These are phyloP conservation scores for Epinephelus fuscoguttatus DNA, from an alignment of 2,113 vertebrate genomes.

Conservation along the genomic window DNA sequence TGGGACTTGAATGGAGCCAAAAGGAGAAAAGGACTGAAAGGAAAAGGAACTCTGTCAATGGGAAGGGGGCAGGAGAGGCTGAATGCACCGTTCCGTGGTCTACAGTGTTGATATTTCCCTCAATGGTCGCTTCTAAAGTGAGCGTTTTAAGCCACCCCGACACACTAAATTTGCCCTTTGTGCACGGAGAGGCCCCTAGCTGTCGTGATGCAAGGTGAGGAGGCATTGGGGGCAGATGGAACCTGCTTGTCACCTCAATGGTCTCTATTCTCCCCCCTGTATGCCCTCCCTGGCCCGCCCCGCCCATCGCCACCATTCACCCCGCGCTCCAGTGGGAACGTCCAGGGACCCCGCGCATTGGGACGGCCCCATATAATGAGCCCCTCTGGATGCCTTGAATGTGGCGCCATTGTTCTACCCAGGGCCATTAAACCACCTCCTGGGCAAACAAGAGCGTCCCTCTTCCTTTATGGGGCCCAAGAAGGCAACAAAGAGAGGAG, in stretches of 20 bases:
- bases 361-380: slow-evolving; percentile 93
- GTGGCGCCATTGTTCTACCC: slow-evolving; percentile 92
- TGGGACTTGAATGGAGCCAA: slow-evolving; percentile 82
- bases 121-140: slow-evolving; percentile 88
- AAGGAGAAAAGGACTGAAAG: slow-evolving; percentile 86
- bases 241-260: slow-evolving; percentile 95
- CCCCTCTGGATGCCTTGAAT: slow-evolving; percentile 89
- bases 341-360: slow-evolving; percentile 89
- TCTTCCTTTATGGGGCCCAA: slow-evolving; percentile 93
- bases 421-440: slow-evolving; percentile 97
- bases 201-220: slow-evolving; percentile 95
- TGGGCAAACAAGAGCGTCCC: slow-evolving; percentile 96
- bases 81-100: slow-evolving; percentile 88
- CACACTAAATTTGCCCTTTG: slow-evolving; percentile 89
- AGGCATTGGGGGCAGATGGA: slow-evolving; percentile 94
- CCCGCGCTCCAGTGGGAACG: slow-evolving; percentile 91
- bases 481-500: slow-evolving; percentile 92
- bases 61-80: slow-evolving; percentile 84
- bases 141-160: slow-evolving; percentile 87
- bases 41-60: slow-evolving; percentile 87
- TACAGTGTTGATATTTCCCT: slow-evolving; percentile 87
- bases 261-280: slow-evolving; percentile 86
- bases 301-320: slow-evolving; percentile 91
- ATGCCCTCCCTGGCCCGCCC: slow-evolving; percentile 77
- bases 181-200: slow-evolving; percentile 86